A percentile compares a stretch with the other conserved stretches of the same genome.
phyloP scores from a whole-genome alignment of 2,797 vertebrate species.

The Pseudomugil tenellus region DNA sequence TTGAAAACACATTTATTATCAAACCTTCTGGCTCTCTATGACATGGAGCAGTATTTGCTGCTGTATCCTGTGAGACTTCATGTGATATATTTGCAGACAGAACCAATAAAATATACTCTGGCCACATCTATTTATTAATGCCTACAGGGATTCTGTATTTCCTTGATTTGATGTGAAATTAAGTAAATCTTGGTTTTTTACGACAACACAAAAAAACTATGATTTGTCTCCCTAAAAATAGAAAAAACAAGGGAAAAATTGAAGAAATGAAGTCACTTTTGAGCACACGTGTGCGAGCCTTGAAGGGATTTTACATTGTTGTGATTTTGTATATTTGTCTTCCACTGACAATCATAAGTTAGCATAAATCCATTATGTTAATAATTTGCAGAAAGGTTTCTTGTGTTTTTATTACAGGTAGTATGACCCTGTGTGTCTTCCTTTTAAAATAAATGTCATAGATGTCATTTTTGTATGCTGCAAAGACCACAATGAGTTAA shows the following conservation, averaged over 20 bases:
- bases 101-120: neutral
- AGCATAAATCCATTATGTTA: conserved; percentile 57
- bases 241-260: neutral
- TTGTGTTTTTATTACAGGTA: conserved; percentile 30
- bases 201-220: neutral
- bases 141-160: neutral
- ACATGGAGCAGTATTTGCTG: conserved; percentile 22
- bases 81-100: neutral
- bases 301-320: conserved; percentile 51
- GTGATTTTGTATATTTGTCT: conserved; percentile 57
- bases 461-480: conserved; percentile 42
- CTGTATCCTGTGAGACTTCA: conserved; percentile 6
- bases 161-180: neutral
- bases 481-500: conserved; percentile 41
- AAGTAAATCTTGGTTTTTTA: neutral
- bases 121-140: neutral
- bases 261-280: neutral
- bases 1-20: conserved; percentile 13
- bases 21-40: conserved; percentile 18
- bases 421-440: conserved; percentile 35
- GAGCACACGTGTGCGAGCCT: conserved; percentile 38
- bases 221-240: conserved; percentile 20
- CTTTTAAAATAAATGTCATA: conserved; percentile 46
- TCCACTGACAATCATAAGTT: conserved; percentile 77
- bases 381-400: conserved; percentile 40